Conservation (phyloP, 2,888 invertebrate species). For the Heterodera filipjevi region DNA sequence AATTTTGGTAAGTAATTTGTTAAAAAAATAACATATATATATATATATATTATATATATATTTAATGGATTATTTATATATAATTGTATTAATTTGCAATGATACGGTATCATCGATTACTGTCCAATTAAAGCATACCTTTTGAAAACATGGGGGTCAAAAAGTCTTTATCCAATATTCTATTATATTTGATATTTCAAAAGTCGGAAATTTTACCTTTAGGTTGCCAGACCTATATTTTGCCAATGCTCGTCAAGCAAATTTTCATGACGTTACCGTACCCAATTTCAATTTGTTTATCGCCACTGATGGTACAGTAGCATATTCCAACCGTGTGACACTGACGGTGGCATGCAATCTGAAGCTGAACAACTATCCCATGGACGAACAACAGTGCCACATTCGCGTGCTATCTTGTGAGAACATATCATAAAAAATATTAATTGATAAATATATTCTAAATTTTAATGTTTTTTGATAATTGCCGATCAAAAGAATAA, state of each 20-base stretch:
- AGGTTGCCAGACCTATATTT: slow-evolving; percentile 43
- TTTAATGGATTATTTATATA: too few species aligned
- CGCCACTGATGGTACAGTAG: slow-evolving; percentile 36
- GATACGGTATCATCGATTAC: too few species aligned
- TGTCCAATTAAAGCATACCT: too few species aligned
- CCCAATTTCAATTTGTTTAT: slow-evolving; percentile 33
- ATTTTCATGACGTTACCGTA: slow-evolving; percentile 42
- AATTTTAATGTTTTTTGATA: too few species aligned
- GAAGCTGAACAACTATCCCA: slow-evolving; percentile 38
- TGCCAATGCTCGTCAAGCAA: slow-evolving; percentile 37
- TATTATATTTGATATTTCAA: too few species aligned
- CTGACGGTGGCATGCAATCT: slow-evolving; percentile 45
- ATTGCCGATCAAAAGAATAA: too few species aligned
- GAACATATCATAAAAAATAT: not conserved
- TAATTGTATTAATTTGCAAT: too few species aligned
- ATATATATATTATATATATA: too few species aligned
- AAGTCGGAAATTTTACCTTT: not conserved
- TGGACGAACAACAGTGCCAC: slow-evolving; percentile 35
- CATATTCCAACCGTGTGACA: slow-evolving; percentile 39
- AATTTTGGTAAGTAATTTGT: slow-evolving; percentile 36
- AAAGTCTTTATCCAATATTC: too few species aligned
- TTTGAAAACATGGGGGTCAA: too few species aligned
- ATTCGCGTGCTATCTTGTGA: slow-evolving; percentile 19
- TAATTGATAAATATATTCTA: too few species aligned
- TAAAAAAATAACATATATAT: too few species aligned